phyloP scores from a whole-genome alignment of 2,888 invertebrate genomes.

The Leptogaster cylindrica region DNA sequence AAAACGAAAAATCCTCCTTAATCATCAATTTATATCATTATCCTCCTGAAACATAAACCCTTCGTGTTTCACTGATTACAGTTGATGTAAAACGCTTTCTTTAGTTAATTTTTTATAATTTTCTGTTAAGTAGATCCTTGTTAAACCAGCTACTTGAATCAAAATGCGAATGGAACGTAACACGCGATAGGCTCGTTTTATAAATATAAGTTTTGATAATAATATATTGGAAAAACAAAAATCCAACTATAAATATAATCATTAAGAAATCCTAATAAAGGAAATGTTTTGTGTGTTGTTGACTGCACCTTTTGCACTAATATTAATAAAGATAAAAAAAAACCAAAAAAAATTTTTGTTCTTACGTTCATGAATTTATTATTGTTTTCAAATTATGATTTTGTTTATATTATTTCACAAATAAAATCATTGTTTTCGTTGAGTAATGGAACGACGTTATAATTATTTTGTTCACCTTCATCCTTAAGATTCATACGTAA shows the following conservation, averaged over 20 bases:
- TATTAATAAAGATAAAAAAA: slow-evolving; percentile 7
- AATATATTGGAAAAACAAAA: slow-evolving; percentile 34
- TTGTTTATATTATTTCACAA: slow-evolving; percentile 8
- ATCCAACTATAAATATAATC: slow-evolving; percentile 24
- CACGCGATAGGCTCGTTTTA: slow-evolving; percentile 14
- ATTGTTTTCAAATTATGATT: slow-evolving; percentile 4
- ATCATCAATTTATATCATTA: too few relatives aligned
- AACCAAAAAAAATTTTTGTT: slow-evolving; percentile 9
- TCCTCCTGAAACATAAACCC: too few relatives aligned
- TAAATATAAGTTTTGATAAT: slow-evolving; percentile 11
- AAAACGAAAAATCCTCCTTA: too few relatives aligned
- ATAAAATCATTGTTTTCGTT: too few relatives aligned
- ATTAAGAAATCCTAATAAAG: slow-evolving; percentile 43
- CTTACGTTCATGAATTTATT: slow-evolving; percentile 17
- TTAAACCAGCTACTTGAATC: too few relatives aligned
- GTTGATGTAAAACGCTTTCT: too few relatives aligned
- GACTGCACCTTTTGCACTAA: slow-evolving; percentile 49
- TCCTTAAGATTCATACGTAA: slow-evolving; percentile 23
- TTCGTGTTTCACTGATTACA: too few relatives aligned
- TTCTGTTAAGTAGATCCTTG: too few relatives aligned
- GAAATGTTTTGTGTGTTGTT: slow-evolving; percentile 50
- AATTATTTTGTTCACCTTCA: slow-evolving; percentile 7
- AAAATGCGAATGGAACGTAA: slow-evolving; percentile 25
- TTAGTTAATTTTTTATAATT: too few relatives aligned
- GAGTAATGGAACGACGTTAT: slow-evolving; percentile 33